These are phyloP conservation scores for Nephrotoma guestfalica DNA, from an alignment of 2,888 invertebrate genomes.

Conservation along the genomic window DNA sequence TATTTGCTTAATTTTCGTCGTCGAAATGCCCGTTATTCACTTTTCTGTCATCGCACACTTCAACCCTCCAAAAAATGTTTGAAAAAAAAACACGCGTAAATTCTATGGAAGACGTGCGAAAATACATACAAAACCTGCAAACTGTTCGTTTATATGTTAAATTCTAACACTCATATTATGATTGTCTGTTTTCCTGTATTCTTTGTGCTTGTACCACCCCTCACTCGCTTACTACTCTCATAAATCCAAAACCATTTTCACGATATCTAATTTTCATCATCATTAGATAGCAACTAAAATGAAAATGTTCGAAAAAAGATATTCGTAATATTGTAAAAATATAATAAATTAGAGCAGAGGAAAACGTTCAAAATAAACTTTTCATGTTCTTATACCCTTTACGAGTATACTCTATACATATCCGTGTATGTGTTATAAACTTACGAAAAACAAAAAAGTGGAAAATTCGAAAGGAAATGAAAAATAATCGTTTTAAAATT, in stretches of 20 bases:
- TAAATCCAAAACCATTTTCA: background rate
- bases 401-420: background rate
- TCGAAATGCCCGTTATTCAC: background rate
- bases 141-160: background rate
- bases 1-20: background rate
- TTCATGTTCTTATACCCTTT: background rate
- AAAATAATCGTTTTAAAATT: background rate
- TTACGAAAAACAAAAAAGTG: background rate
- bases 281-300: background rate
- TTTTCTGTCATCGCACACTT: background rate
- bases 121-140: background rate
- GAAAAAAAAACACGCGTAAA: background rate
- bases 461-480: background rate
- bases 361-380: background rate
- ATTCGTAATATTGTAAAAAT: background rate
- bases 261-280: background rate
- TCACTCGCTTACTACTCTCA: background rate
- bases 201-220: background rate
- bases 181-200: background rate
- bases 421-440: background rate
- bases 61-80: background rate
- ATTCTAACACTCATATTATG: background rate
- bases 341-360: background rate
- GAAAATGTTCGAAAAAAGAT: background rate
- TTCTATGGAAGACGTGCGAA: background rate